phyloP scores from a whole-genome alignment of 2,888 invertebrate genomes.

The Lasius platythorax region DNA sequence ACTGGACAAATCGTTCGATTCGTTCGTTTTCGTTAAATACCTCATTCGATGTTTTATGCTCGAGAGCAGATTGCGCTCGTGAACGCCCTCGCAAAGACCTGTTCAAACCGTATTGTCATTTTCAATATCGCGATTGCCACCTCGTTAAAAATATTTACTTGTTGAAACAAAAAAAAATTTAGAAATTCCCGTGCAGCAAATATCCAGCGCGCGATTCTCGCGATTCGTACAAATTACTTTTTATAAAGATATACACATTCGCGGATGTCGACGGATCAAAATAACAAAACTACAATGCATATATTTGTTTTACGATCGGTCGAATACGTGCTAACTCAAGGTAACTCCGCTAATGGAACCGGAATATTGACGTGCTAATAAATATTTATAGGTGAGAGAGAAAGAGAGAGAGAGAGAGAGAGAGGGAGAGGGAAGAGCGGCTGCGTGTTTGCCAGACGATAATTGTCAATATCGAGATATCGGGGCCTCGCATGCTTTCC shows the following conservation, averaged over 20 bases:
- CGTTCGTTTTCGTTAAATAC: constrained; percentile 50
- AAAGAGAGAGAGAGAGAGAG: neutral
- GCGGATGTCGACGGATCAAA: neutral
- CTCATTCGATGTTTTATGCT: constrained; percentile 48
- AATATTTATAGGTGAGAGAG: constrained; percentile 39
- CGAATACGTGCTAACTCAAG: constrained; percentile 33
- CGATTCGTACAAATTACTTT: neutral
- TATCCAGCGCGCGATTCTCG: neutral
- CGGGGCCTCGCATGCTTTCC: constrained; percentile 35
- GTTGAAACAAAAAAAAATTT: neutral
- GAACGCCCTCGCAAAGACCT: neutral
- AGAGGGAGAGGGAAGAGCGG: neutral
- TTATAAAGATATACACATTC: neutral
- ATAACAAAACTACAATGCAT: neutral
- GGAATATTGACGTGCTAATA: constrained; percentile 44
- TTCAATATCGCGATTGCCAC: neutral
- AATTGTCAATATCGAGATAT: constrained; percentile 50
- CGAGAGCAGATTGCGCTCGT: neutral
- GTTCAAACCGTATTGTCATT: neutral
- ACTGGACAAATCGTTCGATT: constrained; percentile 4
- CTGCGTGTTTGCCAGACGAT: constrained; percentile 46
- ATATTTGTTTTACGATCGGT: constrained; percentile 33
- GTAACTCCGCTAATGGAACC: constrained; percentile 41
- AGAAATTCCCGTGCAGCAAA: neutral
- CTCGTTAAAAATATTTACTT: neutral